Evolutionary conservation across 2,113 vertebrate genomes (phyloP), one percentile per base, ranked within the genome.

Genomic region (Gavia stellata): DNA sequence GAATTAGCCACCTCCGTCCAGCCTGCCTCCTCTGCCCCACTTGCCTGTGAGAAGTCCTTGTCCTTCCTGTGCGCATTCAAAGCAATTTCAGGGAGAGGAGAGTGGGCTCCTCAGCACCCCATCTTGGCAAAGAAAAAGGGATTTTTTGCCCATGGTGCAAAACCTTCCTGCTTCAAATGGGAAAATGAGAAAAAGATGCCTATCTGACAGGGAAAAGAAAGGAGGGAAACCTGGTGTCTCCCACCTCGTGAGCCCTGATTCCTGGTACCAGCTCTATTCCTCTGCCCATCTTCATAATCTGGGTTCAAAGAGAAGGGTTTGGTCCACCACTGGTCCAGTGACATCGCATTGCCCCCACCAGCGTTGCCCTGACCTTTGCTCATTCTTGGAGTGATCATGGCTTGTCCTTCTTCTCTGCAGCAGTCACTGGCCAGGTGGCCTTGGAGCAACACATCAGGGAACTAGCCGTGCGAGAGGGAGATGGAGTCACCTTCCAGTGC

Each of bases 401-500:
- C 18, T 50, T 49, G 13, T 47, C 67, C 16, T 85, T 4, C 2
- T 24, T 81, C 47, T 6, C 55, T 67, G n/a, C 36, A 91, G 67
- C 24, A 29, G 29, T 88, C 36, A 26, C 36, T 45, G 72, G 49
- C 33, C 36, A 29, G 44, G 17, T 49, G 47, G n/a, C 11, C n/a
- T 68, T 91, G 79, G 20, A 56, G 23, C 65, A 79, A 49, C 2
- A 6, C 0, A 5, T 7, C 13, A 33, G 21, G 33, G 15, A 29
- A 33, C 1, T 42, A 21, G 4, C 12, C 0, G 21, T 84, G 36
- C 2, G 0, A 74, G 84, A 47, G 3, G 79, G 67, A 16, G 1
- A 16, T 4, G 1, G 0, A 80, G 26, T 17, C 79, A 91, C 21
- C 42, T 72, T 81, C 75, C 58, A 42, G n/a, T 81, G 75, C 67